These are phyloP conservation scores for Drosophila greeni DNA, from an alignment of 2,888 invertebrate species.

Conservation along the genomic window DNA sequence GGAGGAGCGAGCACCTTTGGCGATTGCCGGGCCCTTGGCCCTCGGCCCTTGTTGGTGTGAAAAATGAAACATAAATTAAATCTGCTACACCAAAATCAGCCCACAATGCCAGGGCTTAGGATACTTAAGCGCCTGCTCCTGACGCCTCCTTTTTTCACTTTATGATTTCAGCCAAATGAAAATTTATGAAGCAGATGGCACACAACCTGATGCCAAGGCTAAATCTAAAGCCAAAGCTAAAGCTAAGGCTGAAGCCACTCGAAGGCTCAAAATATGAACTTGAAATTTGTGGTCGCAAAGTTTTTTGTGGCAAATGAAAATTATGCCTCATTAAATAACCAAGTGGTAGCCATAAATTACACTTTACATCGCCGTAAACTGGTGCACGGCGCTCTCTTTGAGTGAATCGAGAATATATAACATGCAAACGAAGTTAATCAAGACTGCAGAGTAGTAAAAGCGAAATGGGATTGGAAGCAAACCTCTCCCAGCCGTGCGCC, in stretches of 20 bases:
- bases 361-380: slow-evolving; percentile 22
- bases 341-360: slow-evolving; percentile 51
- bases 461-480: slow-evolving; percentile 13
- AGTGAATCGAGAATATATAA: slow-evolving; percentile 31
- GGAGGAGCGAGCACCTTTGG: slow-evolving; percentile 35
- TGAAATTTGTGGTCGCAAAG: slow-evolving; percentile 44
- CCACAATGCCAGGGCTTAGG: slow-evolving; percentile 41
- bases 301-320: slow-evolving; percentile 59
- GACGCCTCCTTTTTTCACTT: slow-evolving; percentile 30
- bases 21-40: slow-evolving; percentile 33
- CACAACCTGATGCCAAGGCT: slow-evolving; percentile 27
- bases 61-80: slow-evolving; percentile 52
- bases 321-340: slow-evolving; percentile 60
- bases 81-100: slow-evolving; percentile 37
- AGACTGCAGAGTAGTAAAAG: slow-evolving; percentile 24
- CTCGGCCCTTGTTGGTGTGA: slow-evolving; percentile 38
- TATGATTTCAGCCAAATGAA: slow-evolving; percentile 62
- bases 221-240: slow-evolving; percentile 27
- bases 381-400: not conserved
- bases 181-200: slow-evolving; percentile 62
- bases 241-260: slow-evolving; percentile 28
- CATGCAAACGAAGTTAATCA: slow-evolving; percentile 40
- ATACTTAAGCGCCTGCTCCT: slow-evolving; percentile 23
- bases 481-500: slow-evolving; percentile 21
- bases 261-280: slow-evolving; percentile 55